Percentiles rank a stretch among this genome's conserved stretches.
These are phyloP conservation scores for Orthosia gothica DNA, from an alignment of 2,888 invertebrate species.

Conservation along the genomic window DNA sequence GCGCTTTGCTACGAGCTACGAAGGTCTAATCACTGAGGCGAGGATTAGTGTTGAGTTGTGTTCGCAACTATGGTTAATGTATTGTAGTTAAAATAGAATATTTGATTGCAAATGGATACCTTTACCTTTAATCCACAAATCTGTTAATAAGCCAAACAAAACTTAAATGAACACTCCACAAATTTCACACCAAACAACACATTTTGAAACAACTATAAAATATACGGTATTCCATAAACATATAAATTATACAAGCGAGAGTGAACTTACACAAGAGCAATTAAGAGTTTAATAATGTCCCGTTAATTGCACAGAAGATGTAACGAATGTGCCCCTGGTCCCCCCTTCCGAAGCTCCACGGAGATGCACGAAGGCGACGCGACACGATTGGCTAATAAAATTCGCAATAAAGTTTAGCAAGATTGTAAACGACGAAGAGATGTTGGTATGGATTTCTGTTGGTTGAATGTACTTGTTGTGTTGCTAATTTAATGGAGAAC, in stretches of 20 bases:
- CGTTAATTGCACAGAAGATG: constrained; percentile 80
- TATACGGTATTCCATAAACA: constrained; percentile 59
- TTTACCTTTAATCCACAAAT: not conserved
- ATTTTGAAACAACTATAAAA: constrained; percentile 56
- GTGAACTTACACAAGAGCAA: constrained; percentile 81
- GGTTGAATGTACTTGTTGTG: constrained; percentile 12
- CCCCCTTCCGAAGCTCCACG: constrained; percentile 63
- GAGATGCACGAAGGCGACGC: constrained; percentile 30
- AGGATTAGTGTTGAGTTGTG: no score
- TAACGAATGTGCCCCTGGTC: constrained; percentile 78
- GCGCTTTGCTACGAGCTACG: not conserved
- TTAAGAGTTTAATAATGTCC: constrained; percentile 78
- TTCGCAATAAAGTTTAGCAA: constrained; percentile 69
- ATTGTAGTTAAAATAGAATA: not conserved
- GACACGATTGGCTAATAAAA: constrained; percentile 75
- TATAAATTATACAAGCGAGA: constrained; percentile 75
- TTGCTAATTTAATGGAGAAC: constrained; percentile 9
- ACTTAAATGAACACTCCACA: constrained; percentile 31
- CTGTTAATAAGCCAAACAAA: constrained; percentile 18
- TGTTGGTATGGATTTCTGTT: constrained; percentile 22
- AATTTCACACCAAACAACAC: constrained; percentile 40
- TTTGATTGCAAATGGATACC: not conserved
- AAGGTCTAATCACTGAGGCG: not conserved
- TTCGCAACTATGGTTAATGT: not conserved
- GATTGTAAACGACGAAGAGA: constrained; percentile 36